Evolutionary conservation across 1,140 invertebrate genomes (phyloP), one percentile per base, ranked within the genome.

Genomic region (Drosophila littoralis): DNA sequence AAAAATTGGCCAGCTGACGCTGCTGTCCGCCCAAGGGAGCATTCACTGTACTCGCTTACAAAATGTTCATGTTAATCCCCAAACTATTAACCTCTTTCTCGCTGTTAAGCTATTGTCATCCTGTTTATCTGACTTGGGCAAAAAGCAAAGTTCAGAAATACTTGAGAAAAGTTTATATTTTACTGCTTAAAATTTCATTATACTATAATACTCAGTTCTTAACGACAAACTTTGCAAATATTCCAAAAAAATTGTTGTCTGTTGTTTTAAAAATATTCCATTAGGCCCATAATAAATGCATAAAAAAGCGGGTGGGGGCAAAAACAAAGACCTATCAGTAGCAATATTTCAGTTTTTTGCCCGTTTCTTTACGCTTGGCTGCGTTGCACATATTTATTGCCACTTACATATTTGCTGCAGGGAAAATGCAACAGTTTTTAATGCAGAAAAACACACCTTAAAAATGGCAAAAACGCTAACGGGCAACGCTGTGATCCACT

Each of bases 391-490:
- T 75, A 85, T 84, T 84, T 55, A 74, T 48, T 86, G 77, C 60
- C 79, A 71, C 68, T 61, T 86, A 65, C 48, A 64, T 79, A 55
- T 78, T 75, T 66, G 64, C 66, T 59, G 59, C 64, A 79, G 64
- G 60, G 67, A 76, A 86, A 88, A 88, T 83, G 79, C 83, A 88
- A 73, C 82, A 75, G 61, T 83, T 86, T 81, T 85, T 69, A 88
- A 88, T 88, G 66, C 50, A 64, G 43, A 58, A 76, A 76, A 77
- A 60, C 32, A 40, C 40, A 75, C 45, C 46, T 36, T 58, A 6
- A 43, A 71, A 81, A 57, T 58, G 54, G 64, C 66, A 75, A 61
- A 69, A 83, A 45, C 52, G 59, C 81, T 59, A 66, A 45, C 64
- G 73, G 76, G 54, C 43, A 82, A 61, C 36, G 60, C 66, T 75